Percentiles rank a stretch among this genome's conserved stretches.
Conservation (phyloP, 2,888 invertebrate species). For the Himalopsyche anomala region DNA sequence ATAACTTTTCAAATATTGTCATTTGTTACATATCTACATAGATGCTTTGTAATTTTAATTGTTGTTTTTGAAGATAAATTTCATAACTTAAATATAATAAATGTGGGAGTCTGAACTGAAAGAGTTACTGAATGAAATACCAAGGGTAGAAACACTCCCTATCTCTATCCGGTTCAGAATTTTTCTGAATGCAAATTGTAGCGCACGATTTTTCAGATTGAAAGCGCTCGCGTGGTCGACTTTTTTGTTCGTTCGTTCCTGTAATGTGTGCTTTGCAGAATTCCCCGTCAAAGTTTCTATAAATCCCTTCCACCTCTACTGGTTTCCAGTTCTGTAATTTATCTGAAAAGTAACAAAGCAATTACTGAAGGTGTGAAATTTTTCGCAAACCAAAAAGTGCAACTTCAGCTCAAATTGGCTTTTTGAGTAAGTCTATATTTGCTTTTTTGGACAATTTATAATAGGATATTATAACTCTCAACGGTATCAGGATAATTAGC, state of each 20-base stretch:
- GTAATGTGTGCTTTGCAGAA: constrained; percentile 1
- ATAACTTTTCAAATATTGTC: too few species aligned
- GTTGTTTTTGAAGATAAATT: too few species aligned
- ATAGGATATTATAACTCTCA: too few species aligned
- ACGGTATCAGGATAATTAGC: too few species aligned
- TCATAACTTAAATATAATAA: too few species aligned
- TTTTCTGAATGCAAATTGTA: constrained; percentile 10
- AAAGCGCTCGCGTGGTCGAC: constrained; percentile 16
- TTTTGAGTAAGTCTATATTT: too few species aligned
- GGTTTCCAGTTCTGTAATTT: too few species aligned
- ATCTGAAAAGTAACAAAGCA: constrained; percentile 8
- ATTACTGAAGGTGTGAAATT: not conserved
- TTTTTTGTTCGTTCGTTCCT: constrained; percentile 1
- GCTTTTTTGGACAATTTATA: too few species aligned
- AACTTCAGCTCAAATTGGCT: too few species aligned
- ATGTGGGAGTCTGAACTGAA: not conserved
- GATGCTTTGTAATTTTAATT: too few species aligned
- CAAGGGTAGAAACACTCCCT: not conserved
- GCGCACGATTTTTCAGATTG: constrained; percentile 30
- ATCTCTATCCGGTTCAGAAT: not conserved
- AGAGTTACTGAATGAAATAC: constrained; percentile 9
- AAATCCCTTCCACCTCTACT: not conserved
- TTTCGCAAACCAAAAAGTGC: not conserved
- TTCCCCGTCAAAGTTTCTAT: constrained; percentile 1
- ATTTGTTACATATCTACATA: too few species aligned